Percentiles rank a stretch among this genome's conserved stretches.
These are phyloP conservation scores for Garra rufa DNA, from an alignment of 2,113 vertebrate species.

Conservation along the genomic window DNA sequence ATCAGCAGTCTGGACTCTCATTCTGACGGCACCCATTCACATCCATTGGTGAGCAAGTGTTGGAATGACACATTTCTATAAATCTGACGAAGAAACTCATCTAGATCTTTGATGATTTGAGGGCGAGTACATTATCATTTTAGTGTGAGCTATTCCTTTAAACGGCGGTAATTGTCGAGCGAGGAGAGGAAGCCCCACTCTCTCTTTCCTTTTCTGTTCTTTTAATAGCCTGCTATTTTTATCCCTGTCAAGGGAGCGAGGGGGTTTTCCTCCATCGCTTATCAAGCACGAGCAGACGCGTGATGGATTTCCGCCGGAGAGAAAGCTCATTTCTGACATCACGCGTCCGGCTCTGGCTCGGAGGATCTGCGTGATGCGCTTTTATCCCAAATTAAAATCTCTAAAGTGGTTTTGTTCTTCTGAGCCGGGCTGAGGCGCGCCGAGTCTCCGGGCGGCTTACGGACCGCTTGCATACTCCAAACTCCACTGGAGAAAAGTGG, in stretches of 20 bases:
- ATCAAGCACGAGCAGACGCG: constrained; percentile 52
- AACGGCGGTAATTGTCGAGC: background rate
- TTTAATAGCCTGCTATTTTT: constrained; percentile 55
- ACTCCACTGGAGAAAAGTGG: background rate
- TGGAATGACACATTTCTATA: background rate
- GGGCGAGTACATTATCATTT: background rate
- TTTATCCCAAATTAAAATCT: constrained; percentile 6
- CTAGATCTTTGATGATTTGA: background rate
- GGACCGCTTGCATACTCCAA: background rate
- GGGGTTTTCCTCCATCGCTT: constrained; percentile 47
- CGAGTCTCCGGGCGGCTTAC: background rate
- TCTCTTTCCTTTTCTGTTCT: constrained; percentile 21
- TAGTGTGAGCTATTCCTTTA: background rate
- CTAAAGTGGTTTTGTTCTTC: background rate
- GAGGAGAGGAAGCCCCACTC: background rate
- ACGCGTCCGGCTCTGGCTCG: constrained; percentile 17
- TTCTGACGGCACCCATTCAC: background rate
- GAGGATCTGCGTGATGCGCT: background rate
- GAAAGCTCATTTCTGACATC: constrained; percentile 42
- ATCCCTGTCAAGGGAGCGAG: constrained; percentile 7
- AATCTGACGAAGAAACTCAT: background rate
- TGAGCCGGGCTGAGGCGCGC: background rate
- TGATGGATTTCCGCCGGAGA: constrained; percentile 16
- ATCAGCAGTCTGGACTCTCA: background rate
- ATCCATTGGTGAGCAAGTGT: background rate